Evolutionary conservation across 1,140 invertebrate genomes (phyloP).

Genomic region (Micrasema longulum): DNA sequence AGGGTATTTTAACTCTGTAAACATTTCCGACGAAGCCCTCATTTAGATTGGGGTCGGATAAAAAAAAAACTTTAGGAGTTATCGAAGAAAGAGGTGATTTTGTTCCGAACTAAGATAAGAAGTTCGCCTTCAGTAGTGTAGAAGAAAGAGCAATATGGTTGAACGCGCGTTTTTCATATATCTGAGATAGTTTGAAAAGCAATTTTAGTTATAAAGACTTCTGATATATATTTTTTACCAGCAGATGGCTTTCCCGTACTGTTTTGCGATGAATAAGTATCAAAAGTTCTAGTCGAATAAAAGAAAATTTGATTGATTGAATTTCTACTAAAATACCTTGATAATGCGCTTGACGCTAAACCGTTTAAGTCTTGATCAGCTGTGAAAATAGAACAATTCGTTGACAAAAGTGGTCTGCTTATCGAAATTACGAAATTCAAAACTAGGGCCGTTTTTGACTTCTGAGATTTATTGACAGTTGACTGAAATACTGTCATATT

Average conservation of each 20-base stretch:
- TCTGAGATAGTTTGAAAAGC: constrained; percentile 29
- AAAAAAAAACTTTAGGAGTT: constrained; percentile 37
- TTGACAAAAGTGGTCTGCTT: no score
- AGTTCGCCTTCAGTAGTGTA: constrained; percentile 26
- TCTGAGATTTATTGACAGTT: no score
- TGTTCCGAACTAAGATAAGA: constrained; percentile 31
- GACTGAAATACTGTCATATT: no score
- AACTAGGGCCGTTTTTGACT: no score
- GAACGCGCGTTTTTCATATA: constrained; percentile 29
- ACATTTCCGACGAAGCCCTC: constrained; percentile 33
- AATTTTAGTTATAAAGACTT: constrained; percentile 35
- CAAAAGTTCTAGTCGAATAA: constrained; percentile 16
- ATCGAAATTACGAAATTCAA: no score
- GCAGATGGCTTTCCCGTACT: constrained; percentile 18
- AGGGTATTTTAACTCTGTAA: constrained; percentile 31
- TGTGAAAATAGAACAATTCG: no score
- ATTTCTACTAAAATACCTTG: not conserved
- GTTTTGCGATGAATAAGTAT: constrained; percentile 29
- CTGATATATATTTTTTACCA: constrained; percentile 27
- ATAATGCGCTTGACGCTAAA: not conserved
- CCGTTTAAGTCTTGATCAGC: no score
- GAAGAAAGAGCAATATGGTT: constrained; percentile 30
- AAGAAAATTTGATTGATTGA: constrained; percentile 22
- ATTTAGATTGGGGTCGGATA: constrained; percentile 34
- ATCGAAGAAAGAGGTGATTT: constrained; percentile 33